Conservation (phyloP, 2,113 vertebrate genomes). For the Hippocampus barbouri region DNA sequence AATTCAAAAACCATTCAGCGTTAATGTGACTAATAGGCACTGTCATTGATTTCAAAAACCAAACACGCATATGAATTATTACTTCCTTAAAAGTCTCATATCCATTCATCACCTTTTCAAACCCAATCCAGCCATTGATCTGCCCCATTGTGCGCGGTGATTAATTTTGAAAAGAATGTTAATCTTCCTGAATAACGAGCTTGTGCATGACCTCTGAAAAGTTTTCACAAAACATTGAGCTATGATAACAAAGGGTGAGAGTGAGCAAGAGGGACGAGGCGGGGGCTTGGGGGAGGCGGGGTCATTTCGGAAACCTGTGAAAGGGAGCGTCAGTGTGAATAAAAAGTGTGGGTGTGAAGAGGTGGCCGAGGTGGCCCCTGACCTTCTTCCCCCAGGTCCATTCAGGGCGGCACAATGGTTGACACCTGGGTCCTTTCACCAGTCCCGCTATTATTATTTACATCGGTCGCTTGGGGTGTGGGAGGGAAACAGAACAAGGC, state of each 20-base stretch:
- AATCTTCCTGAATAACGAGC: conserved; percentile 46
- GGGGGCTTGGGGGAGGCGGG: background rate
- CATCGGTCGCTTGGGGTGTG: conserved; percentile 44
- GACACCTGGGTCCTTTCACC: conserved; percentile 79
- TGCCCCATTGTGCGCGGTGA: conserved; percentile 22
- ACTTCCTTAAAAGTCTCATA: conserved; percentile 3
- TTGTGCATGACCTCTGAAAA: conserved; percentile 50
- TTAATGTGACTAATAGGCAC: background rate
- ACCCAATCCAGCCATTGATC: conserved; percentile 28
- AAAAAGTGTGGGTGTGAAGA: conserved; percentile 62
- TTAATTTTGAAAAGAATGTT: conserved; percentile 54
- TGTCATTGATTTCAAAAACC: background rate
- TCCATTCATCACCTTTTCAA: conserved; percentile 3
- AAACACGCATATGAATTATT: background rate
- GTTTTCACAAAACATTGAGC: conserved; percentile 65
- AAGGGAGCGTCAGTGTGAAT: conserved; percentile 56
- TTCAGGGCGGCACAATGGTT: conserved; percentile 71
- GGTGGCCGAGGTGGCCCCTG: conserved; percentile 60
- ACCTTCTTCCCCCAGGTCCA: conserved; percentile 59
- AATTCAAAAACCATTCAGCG: background rate
- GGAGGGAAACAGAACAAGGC: conserved; percentile 38
- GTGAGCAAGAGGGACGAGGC: conserved; percentile 16
- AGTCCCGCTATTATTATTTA: conserved; percentile 73
- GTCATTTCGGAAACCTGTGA: conserved; percentile 39
- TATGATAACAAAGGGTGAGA: conserved; percentile 62